Percentiles rank a stretch among this genome's conserved stretches.
These are phyloP conservation scores for Enteromius afrohamiltoni DNA, from an alignment of 2,797 vertebrate species.

Conservation along the genomic window DNA sequence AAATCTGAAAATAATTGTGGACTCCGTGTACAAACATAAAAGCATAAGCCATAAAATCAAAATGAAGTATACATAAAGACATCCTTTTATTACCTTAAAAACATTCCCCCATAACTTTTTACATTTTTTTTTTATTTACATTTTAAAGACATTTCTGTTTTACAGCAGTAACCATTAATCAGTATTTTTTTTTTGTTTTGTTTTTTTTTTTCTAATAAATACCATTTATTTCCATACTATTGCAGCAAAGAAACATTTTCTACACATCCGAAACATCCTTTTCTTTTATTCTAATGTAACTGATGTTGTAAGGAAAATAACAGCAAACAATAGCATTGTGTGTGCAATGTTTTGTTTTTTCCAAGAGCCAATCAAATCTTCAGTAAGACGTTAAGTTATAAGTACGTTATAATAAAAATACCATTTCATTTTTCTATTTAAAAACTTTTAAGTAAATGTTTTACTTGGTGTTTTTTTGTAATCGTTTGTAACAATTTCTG, in stretches of 20 bases:
- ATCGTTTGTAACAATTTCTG: not conserved
- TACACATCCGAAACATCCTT: not conserved
- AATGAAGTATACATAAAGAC: not conserved
- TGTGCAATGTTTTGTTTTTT: not conserved
- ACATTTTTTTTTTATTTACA: not conserved
- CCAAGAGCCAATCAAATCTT: not conserved
- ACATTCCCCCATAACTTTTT: not conserved
- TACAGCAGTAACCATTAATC: not conserved
- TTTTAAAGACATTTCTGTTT: not conserved
- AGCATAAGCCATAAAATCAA: not conserved
- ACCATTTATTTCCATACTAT: not conserved
- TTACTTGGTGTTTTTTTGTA: not conserved
- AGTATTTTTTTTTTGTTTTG: not conserved
- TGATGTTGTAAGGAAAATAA: no score
- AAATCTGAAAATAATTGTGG: no score
- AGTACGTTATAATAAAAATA: not conserved
- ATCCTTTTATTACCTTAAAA: not conserved
- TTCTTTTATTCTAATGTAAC: not conserved
- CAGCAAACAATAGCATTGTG: not conserved
- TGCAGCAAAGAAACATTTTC: not conserved
- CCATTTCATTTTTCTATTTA: not conserved
- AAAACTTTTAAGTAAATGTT: not conserved
- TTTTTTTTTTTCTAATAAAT: not conserved
- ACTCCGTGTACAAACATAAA: no score
- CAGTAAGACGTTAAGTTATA: not conserved